Conservation (phyloP, 2,797 vertebrate species). For the Orientallactaga sibirica region DNA sequence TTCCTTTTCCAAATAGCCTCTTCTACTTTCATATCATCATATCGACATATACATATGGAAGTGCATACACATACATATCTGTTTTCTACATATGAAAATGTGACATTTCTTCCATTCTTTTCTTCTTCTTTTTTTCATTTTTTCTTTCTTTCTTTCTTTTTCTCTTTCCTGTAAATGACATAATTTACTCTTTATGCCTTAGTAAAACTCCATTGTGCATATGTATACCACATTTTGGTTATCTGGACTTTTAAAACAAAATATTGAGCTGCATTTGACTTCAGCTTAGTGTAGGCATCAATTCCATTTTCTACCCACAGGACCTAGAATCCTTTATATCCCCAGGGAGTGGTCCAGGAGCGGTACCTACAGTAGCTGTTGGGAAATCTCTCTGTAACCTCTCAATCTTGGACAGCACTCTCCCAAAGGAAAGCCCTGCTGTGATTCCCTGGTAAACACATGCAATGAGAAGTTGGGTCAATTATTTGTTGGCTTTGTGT, state of each 20-base stretch:
- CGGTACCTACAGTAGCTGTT: neutral
- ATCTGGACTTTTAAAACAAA: neutral
- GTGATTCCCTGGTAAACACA: neutral
- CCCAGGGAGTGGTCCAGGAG: neutral
- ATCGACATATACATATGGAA: neutral
- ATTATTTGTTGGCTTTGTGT: slow-evolving; percentile 7
- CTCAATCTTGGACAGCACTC: neutral
- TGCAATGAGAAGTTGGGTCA: neutral
- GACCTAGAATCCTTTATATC: neutral
- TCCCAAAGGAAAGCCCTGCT: fast-evolving
- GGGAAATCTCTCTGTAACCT: neutral
- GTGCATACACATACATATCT: neutral
- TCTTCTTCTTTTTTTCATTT: no score
- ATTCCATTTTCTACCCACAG: neutral
- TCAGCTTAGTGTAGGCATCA: neutral
- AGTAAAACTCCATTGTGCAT: neutral
- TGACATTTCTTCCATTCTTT: no score
- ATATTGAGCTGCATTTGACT: neutral
- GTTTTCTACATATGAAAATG: neutral
- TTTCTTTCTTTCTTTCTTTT: no score
- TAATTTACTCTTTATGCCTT: neutral
- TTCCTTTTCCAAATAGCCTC: neutral
- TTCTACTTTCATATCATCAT: neutral
- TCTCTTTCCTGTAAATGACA: neutral
- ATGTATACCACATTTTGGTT: neutral